phyloP scores from a whole-genome alignment of 2,797 vertebrate species.

The Amniataba percoides region DNA sequence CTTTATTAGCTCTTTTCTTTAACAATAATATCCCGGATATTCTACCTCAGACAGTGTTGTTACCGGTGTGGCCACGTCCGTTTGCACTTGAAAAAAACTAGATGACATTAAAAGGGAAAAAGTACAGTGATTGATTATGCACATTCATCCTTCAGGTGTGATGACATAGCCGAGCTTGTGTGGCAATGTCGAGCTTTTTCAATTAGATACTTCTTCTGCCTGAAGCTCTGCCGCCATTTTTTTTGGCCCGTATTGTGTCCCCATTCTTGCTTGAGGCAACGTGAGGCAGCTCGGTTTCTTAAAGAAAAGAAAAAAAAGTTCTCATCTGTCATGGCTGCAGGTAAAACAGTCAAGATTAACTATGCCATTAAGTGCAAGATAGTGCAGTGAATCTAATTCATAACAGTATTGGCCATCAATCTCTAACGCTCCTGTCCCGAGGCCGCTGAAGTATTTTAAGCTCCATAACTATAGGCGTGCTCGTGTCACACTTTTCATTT shows the following conservation, averaged over 20 bases:
- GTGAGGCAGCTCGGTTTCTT: slow-evolving; percentile 18
- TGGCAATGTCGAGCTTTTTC: slow-evolving; percentile 16
- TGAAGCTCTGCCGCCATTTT: slow-evolving; percentile 1
- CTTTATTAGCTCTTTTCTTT: not conserved
- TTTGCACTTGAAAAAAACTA: not conserved
- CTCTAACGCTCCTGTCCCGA: slow-evolving; percentile 39
- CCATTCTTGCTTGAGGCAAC: slow-evolving; percentile 8
- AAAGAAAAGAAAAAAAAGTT: slow-evolving; percentile 17
- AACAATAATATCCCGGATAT: not conserved
- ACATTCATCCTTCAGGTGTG: slow-evolving; percentile 8
- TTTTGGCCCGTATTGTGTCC: slow-evolving; percentile 5
- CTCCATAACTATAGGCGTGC: slow-evolving; percentile 33
- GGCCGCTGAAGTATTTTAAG: slow-evolving; percentile 62
- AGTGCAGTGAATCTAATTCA: slow-evolving; percentile 56
- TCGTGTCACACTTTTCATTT: slow-evolving; percentile 33
- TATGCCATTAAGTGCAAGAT: slow-evolving; percentile 49
- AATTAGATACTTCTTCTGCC: slow-evolving; percentile 19
- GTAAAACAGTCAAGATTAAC: slow-evolving; percentile 60
- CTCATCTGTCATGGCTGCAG: slow-evolving; percentile 51
- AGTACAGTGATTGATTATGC: not conserved
- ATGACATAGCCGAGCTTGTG: not conserved
- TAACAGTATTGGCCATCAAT: slow-evolving; percentile 44
- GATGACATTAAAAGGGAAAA: not conserved
- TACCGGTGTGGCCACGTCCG: not conserved
- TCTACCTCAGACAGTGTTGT: not conserved